These are phyloP conservation scores for Eremobia ochroleuca DNA, from an alignment of 2,888 invertebrate species.

Conservation along the genomic window DNA sequence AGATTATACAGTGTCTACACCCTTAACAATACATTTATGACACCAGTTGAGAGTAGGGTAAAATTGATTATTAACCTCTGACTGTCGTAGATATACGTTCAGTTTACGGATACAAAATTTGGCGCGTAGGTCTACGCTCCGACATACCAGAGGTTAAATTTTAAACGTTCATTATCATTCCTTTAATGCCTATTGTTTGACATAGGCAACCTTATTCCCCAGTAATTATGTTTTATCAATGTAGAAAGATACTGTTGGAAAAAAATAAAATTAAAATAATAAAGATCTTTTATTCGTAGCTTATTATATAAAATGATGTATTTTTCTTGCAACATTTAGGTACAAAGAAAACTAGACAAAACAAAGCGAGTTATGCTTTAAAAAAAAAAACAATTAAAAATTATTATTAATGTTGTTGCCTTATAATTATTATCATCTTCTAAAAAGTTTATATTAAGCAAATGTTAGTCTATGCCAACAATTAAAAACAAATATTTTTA, in stretches of 20 bases:
- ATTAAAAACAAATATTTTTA: not conserved
- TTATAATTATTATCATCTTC: not conserved
- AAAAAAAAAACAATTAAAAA: not conserved
- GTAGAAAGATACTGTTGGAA: not conserved
- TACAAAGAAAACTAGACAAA: slow-evolving; percentile 17
- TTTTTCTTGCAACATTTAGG: slow-evolving; percentile 12
- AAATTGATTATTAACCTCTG: slow-evolving; percentile 44
- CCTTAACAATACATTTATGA: not conserved
- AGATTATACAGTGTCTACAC: not conserved
- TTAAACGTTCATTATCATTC: slow-evolving; percentile 19
- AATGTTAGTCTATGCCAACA: slow-evolving; percentile 24
- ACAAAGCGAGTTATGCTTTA: not conserved
- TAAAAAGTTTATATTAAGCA: slow-evolving; percentile 15
- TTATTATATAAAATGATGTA: not conserved
- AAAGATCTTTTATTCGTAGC: not conserved
- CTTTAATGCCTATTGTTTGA: not conserved
- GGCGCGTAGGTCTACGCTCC: too few species aligned
- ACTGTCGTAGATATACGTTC: too few species aligned
- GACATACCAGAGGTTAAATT: too few species aligned
- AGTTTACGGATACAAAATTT: too few species aligned
- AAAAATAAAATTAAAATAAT: not conserved
- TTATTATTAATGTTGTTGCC: slow-evolving; percentile 12
- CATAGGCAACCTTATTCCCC: not conserved
- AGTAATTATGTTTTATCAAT: not conserved
- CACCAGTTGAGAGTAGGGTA: slow-evolving; percentile 15